Evolutionary conservation across 2,113 vertebrate genomes (phyloP), one percentile per base, ranked within the genome.

Genomic region (Trochalopteron elliotii): DNA sequence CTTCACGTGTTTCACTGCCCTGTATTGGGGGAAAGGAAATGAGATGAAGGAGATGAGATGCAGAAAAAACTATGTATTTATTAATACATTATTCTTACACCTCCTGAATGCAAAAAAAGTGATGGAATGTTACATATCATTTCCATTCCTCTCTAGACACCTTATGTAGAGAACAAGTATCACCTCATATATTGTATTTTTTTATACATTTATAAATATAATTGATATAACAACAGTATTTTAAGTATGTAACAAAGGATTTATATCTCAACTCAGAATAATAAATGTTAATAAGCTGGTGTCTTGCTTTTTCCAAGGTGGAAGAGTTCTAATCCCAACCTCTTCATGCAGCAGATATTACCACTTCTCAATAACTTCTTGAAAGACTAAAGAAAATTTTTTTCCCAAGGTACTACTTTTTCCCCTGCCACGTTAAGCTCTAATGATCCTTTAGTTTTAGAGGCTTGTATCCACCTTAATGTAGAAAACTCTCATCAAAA

Each of bases 1-100:
- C 98, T 96, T 99, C 99, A 16, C 99, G 98, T 85, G 98, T 98
- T 97, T 99, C 99, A 12, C 12, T 98, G 49, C 99, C 99, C 99
- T 99, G 89, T 5, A 56, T 65, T 28, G 81, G 8, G 7, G 37
- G 35, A 87, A 67, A 90, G 28, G 23, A 89, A 83, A 53, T 0
- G 2, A 88, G 24, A 64, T 9, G 15, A 85, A 30, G 16, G 67
- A 60, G 23, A 57, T 10, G 9, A 35, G 15, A 6, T 33, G 22
- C 15, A 52, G 15, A 60, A 88, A 8, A 30, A 2, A 55, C 37
- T 37, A 35, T 0, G 0, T 45, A 33, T 50, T 82, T 63, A 90
- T 35, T 52, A 50, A 42, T 0, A 76, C 13, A 78, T 53, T n/a
- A 76, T 47, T 72, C 22, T 75, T 83, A 52, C 4, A 80, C 25